Evolutionary conservation across 2,888 invertebrate species (phyloP).

Genomic region (Hypercompe scribonia): DNA sequence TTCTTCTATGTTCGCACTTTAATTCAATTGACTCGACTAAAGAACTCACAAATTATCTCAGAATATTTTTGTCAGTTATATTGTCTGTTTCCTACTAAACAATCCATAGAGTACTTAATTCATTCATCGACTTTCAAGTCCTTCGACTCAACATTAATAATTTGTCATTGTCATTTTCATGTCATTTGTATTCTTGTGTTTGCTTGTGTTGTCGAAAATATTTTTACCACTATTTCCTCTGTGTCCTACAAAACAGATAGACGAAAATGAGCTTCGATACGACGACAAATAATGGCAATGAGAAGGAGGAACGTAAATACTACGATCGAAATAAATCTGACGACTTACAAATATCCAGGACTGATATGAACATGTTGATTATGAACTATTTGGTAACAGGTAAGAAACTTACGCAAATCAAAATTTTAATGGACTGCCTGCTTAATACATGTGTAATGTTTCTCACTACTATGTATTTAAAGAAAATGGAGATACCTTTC

Average conservation of each 20-base stretch:
- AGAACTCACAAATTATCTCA: no score
- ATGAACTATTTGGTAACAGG: slow-evolving; percentile 99
- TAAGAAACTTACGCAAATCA: slow-evolving; percentile 64
- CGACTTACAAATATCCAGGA: slow-evolving; percentile 93
- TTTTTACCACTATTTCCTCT: slow-evolving; percentile 26
- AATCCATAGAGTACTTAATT: slow-evolving; percentile 5
- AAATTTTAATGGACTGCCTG: not conserved
- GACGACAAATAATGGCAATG: slow-evolving; percentile 67
- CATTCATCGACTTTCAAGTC: not conserved
- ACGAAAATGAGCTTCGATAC: slow-evolving; percentile 77
- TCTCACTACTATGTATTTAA: not conserved
- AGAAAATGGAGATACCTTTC: slow-evolving; percentile 22
- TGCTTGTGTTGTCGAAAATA: slow-evolving; percentile 40
- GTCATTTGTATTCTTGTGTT: slow-evolving; percentile 33
- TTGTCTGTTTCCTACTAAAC: no score
- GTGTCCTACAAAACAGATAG: slow-evolving; percentile 18
- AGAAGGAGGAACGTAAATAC: slow-evolving; percentile 83
- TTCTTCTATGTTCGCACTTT: no score
- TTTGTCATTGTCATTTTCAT: slow-evolving; percentile 24
- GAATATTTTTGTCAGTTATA: no score
- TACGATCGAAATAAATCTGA: slow-evolving; percentile 91
- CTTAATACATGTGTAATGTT: not conserved
- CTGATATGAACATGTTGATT: slow-evolving; percentile 98
- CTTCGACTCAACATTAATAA: not conserved
- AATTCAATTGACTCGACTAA: no score